Percentiles rank a stretch among this genome's conserved stretches.
phyloP scores from a whole-genome alignment of 2,888 invertebrate species.

The Hoplodrina ambigua region DNA sequence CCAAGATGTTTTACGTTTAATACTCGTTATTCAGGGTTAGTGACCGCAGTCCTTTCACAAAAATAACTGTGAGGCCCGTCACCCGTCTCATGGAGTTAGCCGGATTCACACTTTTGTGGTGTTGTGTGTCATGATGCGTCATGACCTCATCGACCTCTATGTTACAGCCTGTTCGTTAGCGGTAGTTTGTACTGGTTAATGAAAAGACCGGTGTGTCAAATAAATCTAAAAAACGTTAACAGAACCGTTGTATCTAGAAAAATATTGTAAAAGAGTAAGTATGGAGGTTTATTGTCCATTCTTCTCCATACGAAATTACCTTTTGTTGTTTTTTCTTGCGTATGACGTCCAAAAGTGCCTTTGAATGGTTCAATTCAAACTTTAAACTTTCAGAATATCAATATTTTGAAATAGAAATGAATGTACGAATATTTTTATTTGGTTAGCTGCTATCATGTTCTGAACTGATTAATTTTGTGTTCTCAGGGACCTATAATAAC shows the following conservation, averaged over 20 bases:
- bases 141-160: slow-evolving; percentile 6
- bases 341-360: too few species aligned
- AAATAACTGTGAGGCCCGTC: background rate
- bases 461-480: slow-evolving; percentile 1
- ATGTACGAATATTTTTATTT: background rate
- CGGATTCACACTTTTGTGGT: slow-evolving; percentile 16
- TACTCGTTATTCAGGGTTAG: background rate
- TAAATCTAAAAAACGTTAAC: background rate
- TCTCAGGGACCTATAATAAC: slow-evolving; percentile 63
- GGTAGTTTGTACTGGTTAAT: background rate
- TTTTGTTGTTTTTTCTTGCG: too few species aligned
- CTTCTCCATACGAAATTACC: too few species aligned
- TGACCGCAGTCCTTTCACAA: slow-evolving; percentile 9
- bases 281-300: too few species aligned
- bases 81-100: background rate
- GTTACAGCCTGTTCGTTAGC: background rate
- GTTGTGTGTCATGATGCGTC: slow-evolving; percentile 18
- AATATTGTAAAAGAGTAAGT: too few species aligned
- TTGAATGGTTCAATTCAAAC: too few species aligned
- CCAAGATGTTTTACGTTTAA: background rate
- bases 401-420: too few species aligned
- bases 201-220: background rate
- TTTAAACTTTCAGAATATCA: too few species aligned
- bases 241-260: background rate
- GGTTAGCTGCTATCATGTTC: background rate